phyloP scores from a whole-genome alignment of 2,888 invertebrate genomes.

The Drosophila peninsularis region DNA sequence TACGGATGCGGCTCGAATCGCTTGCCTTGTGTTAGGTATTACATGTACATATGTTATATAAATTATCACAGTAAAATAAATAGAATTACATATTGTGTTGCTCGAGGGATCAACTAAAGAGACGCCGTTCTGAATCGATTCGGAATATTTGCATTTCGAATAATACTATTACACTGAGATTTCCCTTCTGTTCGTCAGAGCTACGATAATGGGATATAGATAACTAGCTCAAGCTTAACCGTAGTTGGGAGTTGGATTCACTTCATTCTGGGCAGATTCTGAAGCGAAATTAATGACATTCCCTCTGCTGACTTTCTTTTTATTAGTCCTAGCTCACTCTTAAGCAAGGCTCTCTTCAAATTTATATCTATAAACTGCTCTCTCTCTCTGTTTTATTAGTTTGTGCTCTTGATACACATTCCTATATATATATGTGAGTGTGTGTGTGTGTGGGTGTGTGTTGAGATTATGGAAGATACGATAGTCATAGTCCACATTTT shows the following conservation, averaged over 20 bases:
- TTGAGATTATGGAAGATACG: slow-evolving; percentile 83
- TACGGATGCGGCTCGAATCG: slow-evolving; percentile 17
- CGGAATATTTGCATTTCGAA: slow-evolving; percentile 24
- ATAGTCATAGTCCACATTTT: slow-evolving; percentile 84
- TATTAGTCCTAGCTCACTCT: no score
- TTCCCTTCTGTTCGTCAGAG: slow-evolving; percentile 9
- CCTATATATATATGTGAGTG: slow-evolving; percentile 21
- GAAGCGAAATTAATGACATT: no score
- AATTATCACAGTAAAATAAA: slow-evolving; percentile 82
- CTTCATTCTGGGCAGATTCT: background rate
- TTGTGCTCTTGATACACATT: slow-evolving; percentile 18
- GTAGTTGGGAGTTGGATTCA: slow-evolving; percentile 42
- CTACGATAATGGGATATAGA: background rate
- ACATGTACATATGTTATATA: slow-evolving; percentile 52
- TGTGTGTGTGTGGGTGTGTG: slow-evolving; percentile 26
- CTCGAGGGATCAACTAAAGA: slow-evolving; percentile 39
- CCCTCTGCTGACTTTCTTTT: no score
- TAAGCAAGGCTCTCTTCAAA: slow-evolving; percentile 33
- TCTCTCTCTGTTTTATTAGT: slow-evolving; percentile 1
- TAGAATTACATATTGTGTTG: slow-evolving; percentile 59
- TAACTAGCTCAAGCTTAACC: no score
- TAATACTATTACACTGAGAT: slow-evolving; percentile 58
- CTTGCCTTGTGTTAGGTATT: slow-evolving; percentile 30
- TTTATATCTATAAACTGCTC: slow-evolving; percentile 16
- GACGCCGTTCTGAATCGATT: slow-evolving; percentile 20